Base-by-base conservation (phyloP, 2,888 invertebrate species). In the Catocala fraxini region DNA sequence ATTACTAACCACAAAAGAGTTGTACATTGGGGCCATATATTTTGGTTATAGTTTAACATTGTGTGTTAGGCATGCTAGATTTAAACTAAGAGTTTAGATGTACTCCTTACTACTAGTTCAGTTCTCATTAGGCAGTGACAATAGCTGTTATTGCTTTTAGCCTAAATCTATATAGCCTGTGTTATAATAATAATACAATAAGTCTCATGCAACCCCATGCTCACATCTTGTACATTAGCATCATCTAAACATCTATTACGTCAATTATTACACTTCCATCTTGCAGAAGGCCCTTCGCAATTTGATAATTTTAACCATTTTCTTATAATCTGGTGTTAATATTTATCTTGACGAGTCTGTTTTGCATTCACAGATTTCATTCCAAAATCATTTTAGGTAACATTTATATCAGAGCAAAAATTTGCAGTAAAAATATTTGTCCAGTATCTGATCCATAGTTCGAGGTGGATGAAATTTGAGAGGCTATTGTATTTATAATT, bases 1-100 rank as follows among this genome's bases (percentile, higher is more conserved):
- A 73, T 33, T 35, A 43, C 52, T 59, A 47, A 13, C 15, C 47
- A 34, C 15, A 52, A 73, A 68, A 61, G 59, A 51, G 45, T 64
- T 57, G 12, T 51, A 42, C 39, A 51, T 13, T 12, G 25, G 51
- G 53, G 56, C n/a, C 46, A 51, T 35, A 59, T 33, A 51, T 56
- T 65, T 43, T 46, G 68, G 56, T 11, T 47, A 51, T 51, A 56
- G 48, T 25, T 51, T 56, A 47, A 51, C 59, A 71, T 56, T 54
- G 35, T 68, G 45, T 46, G 57, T 39, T 58, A 48, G 52, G 46
- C 25, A 46, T 43, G 51, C n/a, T 65, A 51, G 46, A 51, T 45
- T 43, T 33, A 54, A 45, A 45, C 13, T 46, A 46, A 46, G 42
- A 42, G 42, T 42, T 42, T 42, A n/a, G 10, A 42, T 42, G 10